Conservation (phyloP, 1,140 invertebrate species). For the Stenopsyche tienmushanensis region DNA sequence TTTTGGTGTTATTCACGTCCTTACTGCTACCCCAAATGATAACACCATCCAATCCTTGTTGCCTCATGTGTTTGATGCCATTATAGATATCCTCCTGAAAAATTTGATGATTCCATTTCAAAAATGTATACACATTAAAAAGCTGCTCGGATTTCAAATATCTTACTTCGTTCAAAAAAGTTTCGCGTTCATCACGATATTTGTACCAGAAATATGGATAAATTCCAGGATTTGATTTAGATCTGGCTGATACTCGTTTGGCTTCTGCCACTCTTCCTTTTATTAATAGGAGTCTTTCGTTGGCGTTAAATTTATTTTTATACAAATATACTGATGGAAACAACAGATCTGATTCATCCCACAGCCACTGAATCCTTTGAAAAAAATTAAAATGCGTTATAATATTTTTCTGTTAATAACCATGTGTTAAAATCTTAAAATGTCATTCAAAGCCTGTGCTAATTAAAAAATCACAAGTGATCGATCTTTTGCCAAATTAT, state of each 20-base stretch:
- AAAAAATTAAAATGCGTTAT: too few species aligned
- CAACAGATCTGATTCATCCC: slow-evolving; percentile 58
- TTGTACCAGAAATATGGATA: slow-evolving; percentile 72
- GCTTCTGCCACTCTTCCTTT: slow-evolving; percentile 65
- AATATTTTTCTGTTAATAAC: too few species aligned
- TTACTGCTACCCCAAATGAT: slow-evolving; percentile 74
- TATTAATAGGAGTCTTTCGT: slow-evolving; percentile 58
- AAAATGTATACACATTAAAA: too few species aligned
- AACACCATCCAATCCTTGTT: slow-evolving; percentile 60
- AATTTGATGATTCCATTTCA: slow-evolving; percentile 14
- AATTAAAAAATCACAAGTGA: too few species aligned
- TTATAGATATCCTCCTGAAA: slow-evolving; percentile 61
- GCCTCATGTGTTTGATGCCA: slow-evolving; percentile 56
- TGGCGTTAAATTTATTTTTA: slow-evolving; percentile 45
- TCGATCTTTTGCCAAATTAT: too few species aligned
- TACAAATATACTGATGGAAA: slow-evolving; percentile 70
- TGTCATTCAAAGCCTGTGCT: too few species aligned
- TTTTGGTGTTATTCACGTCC: slow-evolving; percentile 64
- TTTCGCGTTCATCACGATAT: slow-evolving; percentile 60
- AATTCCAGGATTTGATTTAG: slow-evolving; percentile 47
- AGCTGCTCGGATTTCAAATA: too few species aligned
- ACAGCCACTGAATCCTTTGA: slow-evolving; percentile 70
- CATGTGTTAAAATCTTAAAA: too few species aligned
- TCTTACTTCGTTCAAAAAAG: slow-evolving; percentile 60
- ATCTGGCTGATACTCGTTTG: slow-evolving; percentile 52